These are phyloP conservation scores for Zaprionus gabonicus DNA, from an alignment of 1,140 invertebrate species.

Conservation along the genomic window DNA sequence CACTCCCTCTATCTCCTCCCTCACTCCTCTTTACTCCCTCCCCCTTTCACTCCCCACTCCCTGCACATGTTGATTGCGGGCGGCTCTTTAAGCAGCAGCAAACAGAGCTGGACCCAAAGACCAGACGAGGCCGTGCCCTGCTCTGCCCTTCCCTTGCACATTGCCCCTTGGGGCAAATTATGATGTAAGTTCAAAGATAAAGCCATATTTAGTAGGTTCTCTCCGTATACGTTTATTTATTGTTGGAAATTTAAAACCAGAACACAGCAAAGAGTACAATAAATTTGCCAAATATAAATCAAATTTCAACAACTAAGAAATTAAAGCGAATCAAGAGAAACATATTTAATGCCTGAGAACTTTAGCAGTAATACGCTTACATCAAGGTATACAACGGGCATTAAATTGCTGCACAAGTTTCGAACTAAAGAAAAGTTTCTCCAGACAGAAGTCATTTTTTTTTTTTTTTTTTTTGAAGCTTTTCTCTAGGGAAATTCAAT, in stretches of 20 bases:
- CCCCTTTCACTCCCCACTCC: background rate
- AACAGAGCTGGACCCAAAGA: background rate
- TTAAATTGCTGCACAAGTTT: too few species aligned
- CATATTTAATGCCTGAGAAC: too few species aligned
- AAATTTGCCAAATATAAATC: background rate
- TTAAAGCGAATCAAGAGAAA: background rate
- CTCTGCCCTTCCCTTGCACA: background rate
- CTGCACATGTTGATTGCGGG: background rate
- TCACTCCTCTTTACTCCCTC: background rate
- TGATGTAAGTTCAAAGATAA: constrained; percentile 12
- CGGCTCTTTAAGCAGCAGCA: background rate
- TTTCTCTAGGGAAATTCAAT: constrained; percentile 2
- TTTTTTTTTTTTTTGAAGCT: background rate
- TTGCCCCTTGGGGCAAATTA: constrained; percentile 4
- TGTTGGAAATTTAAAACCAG: background rate
- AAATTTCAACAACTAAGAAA: background rate
- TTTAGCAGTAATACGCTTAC: too few species aligned
- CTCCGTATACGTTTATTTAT: background rate
- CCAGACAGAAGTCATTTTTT: background rate
- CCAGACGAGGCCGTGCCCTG: background rate
- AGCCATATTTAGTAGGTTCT: constrained; percentile 7
- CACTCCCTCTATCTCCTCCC: background rate
- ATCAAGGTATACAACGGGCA: too few species aligned
- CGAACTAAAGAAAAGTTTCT: background rate
- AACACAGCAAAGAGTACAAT: background rate